Evolutionary conservation across 2,888 invertebrate species (phyloP).

Genomic region (Meloe dianella): DNA sequence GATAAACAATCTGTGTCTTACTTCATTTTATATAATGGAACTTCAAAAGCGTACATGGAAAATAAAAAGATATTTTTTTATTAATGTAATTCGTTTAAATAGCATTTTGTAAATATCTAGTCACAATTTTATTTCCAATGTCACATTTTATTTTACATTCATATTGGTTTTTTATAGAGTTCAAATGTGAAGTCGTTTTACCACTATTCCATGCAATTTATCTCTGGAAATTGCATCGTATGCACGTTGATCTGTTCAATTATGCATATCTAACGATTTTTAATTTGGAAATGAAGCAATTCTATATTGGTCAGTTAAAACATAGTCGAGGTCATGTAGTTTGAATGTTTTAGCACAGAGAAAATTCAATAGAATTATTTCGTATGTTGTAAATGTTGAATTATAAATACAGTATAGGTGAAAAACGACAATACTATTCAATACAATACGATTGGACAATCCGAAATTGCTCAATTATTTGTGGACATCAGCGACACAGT

Average conservation of each 20-base stretch:
- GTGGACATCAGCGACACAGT: too few species aligned
- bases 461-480: too few species aligned
- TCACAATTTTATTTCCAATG: background rate
- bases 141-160: background rate
- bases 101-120: too few species aligned
- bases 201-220: background rate
- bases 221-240: background rate
- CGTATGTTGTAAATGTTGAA: too few species aligned
- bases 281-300: background rate
- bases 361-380: too few species aligned
- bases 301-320: background rate
- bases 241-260: background rate
- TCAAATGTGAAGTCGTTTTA: background rate
- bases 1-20: background rate
- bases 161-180: background rate
- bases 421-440: too few species aligned
- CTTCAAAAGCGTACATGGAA: too few species aligned
- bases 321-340: background rate
- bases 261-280: background rate
- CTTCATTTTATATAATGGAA: too few species aligned
- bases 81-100: conserved; percentile 6
- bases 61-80: conserved; percentile 15
- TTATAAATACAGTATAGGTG: too few species aligned
- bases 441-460: too few species aligned
- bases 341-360: background rate